Base-by-base conservation (phyloP, 2,888 invertebrate species). In the Tenthredo mesomela region DNA sequence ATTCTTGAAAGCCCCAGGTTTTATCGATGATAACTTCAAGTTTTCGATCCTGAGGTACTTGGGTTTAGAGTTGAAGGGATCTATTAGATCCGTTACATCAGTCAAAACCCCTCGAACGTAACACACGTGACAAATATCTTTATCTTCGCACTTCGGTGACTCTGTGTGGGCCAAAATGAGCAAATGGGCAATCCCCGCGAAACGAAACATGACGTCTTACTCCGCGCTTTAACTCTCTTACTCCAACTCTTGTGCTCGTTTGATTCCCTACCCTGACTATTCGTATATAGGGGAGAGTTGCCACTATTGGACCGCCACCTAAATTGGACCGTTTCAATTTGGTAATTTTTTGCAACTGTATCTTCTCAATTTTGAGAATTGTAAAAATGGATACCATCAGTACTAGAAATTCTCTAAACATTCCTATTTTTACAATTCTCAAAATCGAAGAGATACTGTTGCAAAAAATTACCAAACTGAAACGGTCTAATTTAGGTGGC, bases 1-100 rank as follows among this genome's bases (percentile, higher is more conserved):
- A 61, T 88, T 84, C 10, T 87, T 86, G 54, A 89, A 89, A 4
- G 89, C 87, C 10, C 86, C 78, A 15, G 87, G 86, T 1, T 70
- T 78, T n/a, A 89, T 88, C 1, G 87, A 80, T 12, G 86, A 7
- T 0, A 89, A 87, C n/a, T 88, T 73, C 58, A 89, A 9, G 50
- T 88, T 78, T 6, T 43, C 15, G 33, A 89, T 77, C 0, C 78
- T 50, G 4, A 29, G 21, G 33, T 5, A 4, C 4, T 33, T 4
- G 33, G 33, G 33, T 33, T 33, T 4, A n/a, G n/a, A n/a, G 33
- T 33, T 33, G 33, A 33, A 3, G 88, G 37, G 15, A 61, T 47
- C 3, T 37, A 43, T 10, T 37, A 3, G 75, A 33, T 87, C 85
- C 0, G 82, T 86, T 7, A 89, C 89, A 10, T 87, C 82, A 21